phyloP scores from a whole-genome alignment of 1,140 invertebrate species.

The Drepana arcuata region DNA sequence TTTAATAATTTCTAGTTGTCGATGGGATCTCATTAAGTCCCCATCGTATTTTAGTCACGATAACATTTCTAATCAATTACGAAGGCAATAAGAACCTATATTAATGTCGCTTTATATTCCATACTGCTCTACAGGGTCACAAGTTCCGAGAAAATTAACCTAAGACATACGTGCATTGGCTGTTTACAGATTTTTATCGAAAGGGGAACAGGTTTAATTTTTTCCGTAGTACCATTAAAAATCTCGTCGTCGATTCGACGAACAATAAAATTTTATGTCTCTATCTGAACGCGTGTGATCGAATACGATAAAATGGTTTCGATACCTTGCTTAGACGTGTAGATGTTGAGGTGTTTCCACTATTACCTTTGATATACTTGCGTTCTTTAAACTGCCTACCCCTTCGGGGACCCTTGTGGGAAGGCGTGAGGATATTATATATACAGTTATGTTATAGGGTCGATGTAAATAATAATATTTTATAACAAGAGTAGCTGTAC shows the following conservation, averaged over 20 bases:
- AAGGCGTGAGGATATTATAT: too few relatives aligned
- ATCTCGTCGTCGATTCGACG: constrained; percentile 5
- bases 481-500: too few relatives aligned
- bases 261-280: constrained; percentile 17
- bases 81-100: constrained; percentile 3
- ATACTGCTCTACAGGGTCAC: not conserved
- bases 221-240: constrained; percentile 5
- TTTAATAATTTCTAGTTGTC: too few relatives aligned
- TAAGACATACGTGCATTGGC: constrained; percentile 5
- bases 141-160: constrained; percentile 2
- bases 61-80: constrained; percentile 7
- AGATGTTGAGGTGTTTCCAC: too few relatives aligned
- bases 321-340: not conserved
- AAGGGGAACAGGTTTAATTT: constrained; percentile 6
- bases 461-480: too few relatives aligned
- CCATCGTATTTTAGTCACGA: not conserved
- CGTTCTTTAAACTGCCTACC: too few relatives aligned
- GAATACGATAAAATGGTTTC: constrained; percentile 2
- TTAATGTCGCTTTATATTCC: constrained; percentile 13
- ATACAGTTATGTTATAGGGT: too few relatives aligned
- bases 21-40: too few relatives aligned
- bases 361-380: too few relatives aligned
- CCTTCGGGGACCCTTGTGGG: too few relatives aligned
- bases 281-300: constrained; percentile 9
- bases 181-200: constrained; percentile 11